Conservation (phyloP, 92 coral and sea anemone species). For the Montipora capitata region DNA sequence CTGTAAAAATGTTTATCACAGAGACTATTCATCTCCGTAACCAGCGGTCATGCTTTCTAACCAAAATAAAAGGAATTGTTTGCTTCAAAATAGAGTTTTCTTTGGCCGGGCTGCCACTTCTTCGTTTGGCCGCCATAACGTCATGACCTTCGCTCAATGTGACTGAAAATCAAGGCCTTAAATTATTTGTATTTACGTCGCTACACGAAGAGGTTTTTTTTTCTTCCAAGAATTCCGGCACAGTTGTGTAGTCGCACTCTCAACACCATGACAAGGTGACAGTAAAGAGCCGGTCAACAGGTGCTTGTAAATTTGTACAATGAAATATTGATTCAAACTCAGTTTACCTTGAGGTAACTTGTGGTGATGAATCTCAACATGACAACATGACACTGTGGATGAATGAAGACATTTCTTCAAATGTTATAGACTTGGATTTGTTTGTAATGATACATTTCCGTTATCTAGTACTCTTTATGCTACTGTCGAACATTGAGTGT, state of each 20-base stretch:
- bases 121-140: too few relatives aligned
- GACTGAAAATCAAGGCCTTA: too few relatives aligned
- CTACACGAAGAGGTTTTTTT: too few relatives aligned
- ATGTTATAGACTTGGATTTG: neutral
- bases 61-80: too few relatives aligned
- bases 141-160: too few relatives aligned
- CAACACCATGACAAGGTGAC: neutral
- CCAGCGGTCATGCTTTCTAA: too few relatives aligned
- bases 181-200: too few relatives aligned
- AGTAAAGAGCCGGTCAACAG: neutral
- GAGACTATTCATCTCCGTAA: too few relatives aligned
- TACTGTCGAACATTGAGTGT: neutral
- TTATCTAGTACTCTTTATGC: neutral
- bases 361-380: neutral
- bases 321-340: slow-evolving; percentile 34
- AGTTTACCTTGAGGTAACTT: slow-evolving; percentile 1
- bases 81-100: too few relatives aligned
- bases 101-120: too few relatives aligned
- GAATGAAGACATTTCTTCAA: neutral
- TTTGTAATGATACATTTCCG: neutral
- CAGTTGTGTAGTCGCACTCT: neutral
- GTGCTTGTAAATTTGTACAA: slow-evolving; percentile 11
- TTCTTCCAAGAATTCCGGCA: too few relatives aligned
- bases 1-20: too few relatives aligned
- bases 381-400: neutral